Conservation (phyloP, 2,888 invertebrate species). For the Cephalotes varians region DNA sequence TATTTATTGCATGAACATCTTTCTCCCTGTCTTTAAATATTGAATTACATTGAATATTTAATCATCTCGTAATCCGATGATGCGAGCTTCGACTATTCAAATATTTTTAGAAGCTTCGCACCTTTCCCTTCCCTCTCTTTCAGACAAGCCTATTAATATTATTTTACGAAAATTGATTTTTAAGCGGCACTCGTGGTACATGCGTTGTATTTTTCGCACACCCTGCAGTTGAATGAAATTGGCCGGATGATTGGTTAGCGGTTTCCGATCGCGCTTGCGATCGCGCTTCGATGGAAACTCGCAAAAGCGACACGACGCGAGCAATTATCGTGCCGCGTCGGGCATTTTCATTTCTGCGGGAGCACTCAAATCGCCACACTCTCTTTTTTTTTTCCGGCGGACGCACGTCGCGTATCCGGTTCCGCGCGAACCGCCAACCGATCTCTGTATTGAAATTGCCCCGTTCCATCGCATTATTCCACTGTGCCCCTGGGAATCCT, state of each 20-base stretch:
- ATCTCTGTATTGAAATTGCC: slow-evolving; percentile 40
- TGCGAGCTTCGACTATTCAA: neutral
- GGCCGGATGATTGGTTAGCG: slow-evolving; percentile 46
- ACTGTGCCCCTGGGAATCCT: slow-evolving; percentile 38
- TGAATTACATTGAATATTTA: neutral
- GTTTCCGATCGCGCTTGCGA: slow-evolving; percentile 50
- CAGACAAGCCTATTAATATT: slow-evolving; percentile 28
- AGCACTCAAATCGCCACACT: slow-evolving; percentile 48
- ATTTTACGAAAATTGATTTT: slow-evolving; percentile 49
- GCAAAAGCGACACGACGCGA: slow-evolving; percentile 43
- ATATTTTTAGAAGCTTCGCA: neutral
- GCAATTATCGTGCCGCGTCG: slow-evolving; percentile 42
- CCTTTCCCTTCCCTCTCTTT: too few relatives aligned
- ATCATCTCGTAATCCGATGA: neutral
- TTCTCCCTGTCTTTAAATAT: neutral
- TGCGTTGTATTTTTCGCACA: slow-evolving; percentile 32
- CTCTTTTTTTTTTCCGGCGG: slow-evolving; percentile 27
- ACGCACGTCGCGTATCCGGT: slow-evolving; percentile 35
- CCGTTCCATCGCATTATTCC: slow-evolving; percentile 27
- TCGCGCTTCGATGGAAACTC: slow-evolving; percentile 29
- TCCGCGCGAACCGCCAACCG: slow-evolving; percentile 2
- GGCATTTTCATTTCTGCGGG: slow-evolving; percentile 49
- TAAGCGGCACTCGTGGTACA: slow-evolving; percentile 29
- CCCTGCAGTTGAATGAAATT: slow-evolving; percentile 32
- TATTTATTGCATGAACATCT: neutral